Evolutionary conservation across 2,113 vertebrate genomes (phyloP), one percentile per base, ranked within the genome.

Genomic region (Murina feae): DNA sequence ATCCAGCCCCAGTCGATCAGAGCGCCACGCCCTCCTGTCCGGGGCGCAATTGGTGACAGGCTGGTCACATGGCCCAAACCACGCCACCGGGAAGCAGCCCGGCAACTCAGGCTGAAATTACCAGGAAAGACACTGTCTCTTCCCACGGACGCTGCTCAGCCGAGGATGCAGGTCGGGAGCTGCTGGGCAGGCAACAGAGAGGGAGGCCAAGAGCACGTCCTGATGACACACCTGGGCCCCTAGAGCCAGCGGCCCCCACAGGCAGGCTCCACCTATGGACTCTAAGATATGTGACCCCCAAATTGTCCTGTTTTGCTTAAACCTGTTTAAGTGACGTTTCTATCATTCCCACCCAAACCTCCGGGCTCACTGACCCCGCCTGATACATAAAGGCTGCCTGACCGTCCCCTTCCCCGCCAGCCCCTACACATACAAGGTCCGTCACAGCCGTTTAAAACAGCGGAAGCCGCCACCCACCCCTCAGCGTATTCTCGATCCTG

Each of bases 191-290:
- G 17, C 0, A 82, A n/a, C 3, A 83, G 69, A 89, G 28, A 80
- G 0, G 2, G 0, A 8, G 1, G 53, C 32, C 44, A 12, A 65
- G 47, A 78, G 1, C 3, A 30, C 20, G 9, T 13, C 47, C 76
- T 7, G 12, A 32, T 12, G 18, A 37, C 28, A 28, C 12, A 9
- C 32, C 39, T 35, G n/a, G 23, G 17, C 21, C 42, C 86, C 37
- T 37, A 28, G 76, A 63, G 32, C n/a, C 53, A 95, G 72, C 85
- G 39, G 11, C 72, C 23, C 79, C 35, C 74, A 35, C 66, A 47
- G 37, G 28, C 14, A 47, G 32, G 4, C 66, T 30, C 37, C 44
- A 6, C 49, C 49, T 63, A 18, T 42, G 28, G 6, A 71, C 20
- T 78, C 35, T 78, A 53, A 53, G 42, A 35, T 20, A 60, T 23